These are phyloP conservation scores for Plectus sambesii DNA, from an alignment of 1,140 invertebrate species.

Conservation along the genomic window DNA sequence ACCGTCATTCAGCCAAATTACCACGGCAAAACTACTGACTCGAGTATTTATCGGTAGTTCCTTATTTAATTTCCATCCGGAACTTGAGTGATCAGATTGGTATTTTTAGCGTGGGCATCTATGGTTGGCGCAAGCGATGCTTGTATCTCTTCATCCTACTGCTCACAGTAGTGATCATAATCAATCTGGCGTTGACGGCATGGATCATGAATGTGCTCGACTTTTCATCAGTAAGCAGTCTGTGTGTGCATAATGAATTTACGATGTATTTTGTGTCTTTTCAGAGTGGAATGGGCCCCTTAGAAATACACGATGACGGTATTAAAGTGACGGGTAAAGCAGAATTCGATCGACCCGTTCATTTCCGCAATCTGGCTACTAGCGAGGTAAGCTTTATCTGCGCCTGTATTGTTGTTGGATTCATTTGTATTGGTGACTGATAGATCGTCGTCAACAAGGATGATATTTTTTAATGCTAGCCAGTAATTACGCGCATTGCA, in stretches of 20 bases:
- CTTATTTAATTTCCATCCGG: too few relatives aligned
- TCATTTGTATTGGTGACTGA: too few relatives aligned
- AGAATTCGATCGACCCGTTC: constrained; percentile 68
- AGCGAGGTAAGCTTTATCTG: constrained; percentile 49
- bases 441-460: too few relatives aligned
- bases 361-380: constrained; percentile 71
- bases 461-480: too few relatives aligned
- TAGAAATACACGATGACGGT: constrained; percentile 74
- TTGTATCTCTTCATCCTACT: constrained; percentile 70
- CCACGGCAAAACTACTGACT: too few relatives aligned
- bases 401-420: too few relatives aligned
- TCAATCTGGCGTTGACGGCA: constrained; percentile 82
- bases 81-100: too few relatives aligned
- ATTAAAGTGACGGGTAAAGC: constrained; percentile 72
- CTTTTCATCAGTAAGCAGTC: constrained; percentile 69
- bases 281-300: constrained; percentile 82
- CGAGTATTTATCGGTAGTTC: too few relatives aligned
- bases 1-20: too few relatives aligned
- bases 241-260: constrained; percentile 14
- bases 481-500: too few relatives aligned
- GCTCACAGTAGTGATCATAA: constrained; percentile 70
- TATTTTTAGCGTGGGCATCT: constrained; percentile 66
- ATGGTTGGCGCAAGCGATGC: constrained; percentile 84
- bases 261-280: constrained; percentile 40
- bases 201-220: constrained; percentile 88